Base-by-base conservation (phyloP, 1,140 invertebrate genomes). In the Littorina saxatilis region DNA sequence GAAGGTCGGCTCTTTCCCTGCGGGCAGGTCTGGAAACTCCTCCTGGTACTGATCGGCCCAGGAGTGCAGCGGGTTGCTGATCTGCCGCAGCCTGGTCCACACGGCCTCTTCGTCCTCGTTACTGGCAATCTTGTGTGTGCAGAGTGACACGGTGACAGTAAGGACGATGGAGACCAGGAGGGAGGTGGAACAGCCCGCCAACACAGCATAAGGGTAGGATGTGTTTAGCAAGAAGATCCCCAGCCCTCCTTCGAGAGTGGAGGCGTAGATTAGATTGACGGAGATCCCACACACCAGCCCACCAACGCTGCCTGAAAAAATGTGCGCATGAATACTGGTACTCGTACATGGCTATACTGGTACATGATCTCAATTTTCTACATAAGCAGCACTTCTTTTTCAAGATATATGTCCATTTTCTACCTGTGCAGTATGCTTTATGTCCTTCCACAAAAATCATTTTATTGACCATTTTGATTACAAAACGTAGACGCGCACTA, bases 21-120 rank as follows among this genome's bases (percentile, higher is more conserved):
- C 47, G 17, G 80, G 72, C 61, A 84, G 79, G 9, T 80, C 39
- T 15, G 79, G 47, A 0, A 88, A 68, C 77, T 91, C 85, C 79
- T 91, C 81, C 29, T 83, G 58, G 77, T 91, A 91, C 29, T 86
- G 58, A 50, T 90, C 78, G 47, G 80, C 61, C 90, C 91, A 93
- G 40, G 92, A 91, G 61, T 85, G 83, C n/a, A 93, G 83, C 0
- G 92, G 92, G 74, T 92, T 92, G 76, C 92, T 89, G 73, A 93
- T 92, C 37, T 90, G 85, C 23, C 91, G 83, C 5, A 91, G 91
- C 80, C 27, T 47, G 4, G 43, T 88, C 91, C 92, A 92, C 77
- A 85, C 87, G 27, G 63, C 68, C 43, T 35, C 70, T 70, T 72
- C 79, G 27, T 85, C 79, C 32, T 81, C 75, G 27, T 80, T 40